Base-by-base conservation (phyloP, 2,797 vertebrate genomes). In the Peromyscus nudipes region DNA sequence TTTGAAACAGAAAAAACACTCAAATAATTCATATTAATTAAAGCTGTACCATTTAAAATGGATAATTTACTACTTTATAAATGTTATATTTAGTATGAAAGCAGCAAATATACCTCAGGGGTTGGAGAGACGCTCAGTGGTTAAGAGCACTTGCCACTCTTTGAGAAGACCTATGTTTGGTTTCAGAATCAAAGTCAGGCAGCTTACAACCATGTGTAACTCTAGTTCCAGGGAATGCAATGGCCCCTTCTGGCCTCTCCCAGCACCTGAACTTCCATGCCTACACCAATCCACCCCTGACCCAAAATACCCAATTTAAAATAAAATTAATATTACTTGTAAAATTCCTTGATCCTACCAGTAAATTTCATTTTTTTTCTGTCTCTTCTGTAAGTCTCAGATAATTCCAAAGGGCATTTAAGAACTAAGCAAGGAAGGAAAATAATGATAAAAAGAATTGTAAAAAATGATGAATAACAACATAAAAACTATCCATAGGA, bases 401-500 rank as follows among this genome's bases (percentile, higher is more conserved):
- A 65, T 71, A 43, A 29, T 65, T 92, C 7, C 31, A 91, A 96
- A 92, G 31, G 29, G 16, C 16, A 52, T 34, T 34, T 21, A 4
- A 71, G 69, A 27, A 7, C n/a, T 65, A 52, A 92, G 2, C 34
- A 89, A 29, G 43, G 1, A 2, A 3, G 8, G 40, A 55, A 19
- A 64, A 73, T 81, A 92, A 52, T 76, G 14, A 88, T 40, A 16
- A 34, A 84, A 90, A 81, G 6, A 80, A 79, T 1, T 91, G 49
- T 46, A 31, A 80, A 77, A 95, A 77, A 52, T 64, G n/a, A 14
- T 81, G 8, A 91, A 75, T 91, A n/a, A 65, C 43, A 94, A 93
- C 87, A 62, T 73, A 9, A 89, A 95, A 80, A 65, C 21, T 52
- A 37, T n/a, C 9, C 14, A 49, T 3, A 62, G 4, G 34, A 14